Base-by-base conservation (phyloP, 1,140 invertebrate species). In the Hylaeus anthracinus region DNA sequence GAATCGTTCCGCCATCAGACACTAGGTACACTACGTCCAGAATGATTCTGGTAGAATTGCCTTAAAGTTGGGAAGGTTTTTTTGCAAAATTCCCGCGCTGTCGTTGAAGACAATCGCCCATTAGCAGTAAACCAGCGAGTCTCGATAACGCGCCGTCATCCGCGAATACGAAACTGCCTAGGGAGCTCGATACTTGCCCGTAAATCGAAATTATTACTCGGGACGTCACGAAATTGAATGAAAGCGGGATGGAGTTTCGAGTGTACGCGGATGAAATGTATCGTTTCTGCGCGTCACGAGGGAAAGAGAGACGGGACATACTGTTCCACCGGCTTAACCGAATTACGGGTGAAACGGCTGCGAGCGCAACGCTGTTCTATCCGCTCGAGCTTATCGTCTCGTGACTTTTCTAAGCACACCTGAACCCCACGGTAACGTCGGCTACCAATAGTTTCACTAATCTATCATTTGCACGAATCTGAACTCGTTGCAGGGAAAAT, bases 191-290 rank as follows among this genome's bases (percentile, higher is more conserved):
- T 84, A 84, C 63, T 84, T 77, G 69, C 53, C 14, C 77, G 45
- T 64, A 76, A 66, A 63, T 41, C 26, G 72, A 84, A 81, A 84
- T 84, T 84, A 81, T 84, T 72, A 81, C 66, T 63, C 14, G 51
- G 14, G 69, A 70, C 51, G 65, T 84, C 70, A 15, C 60, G 43
- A 37, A 79, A 85, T 85, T 85, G 82, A 84, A 84, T 70, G 72
- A 85, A 65, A 58, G 37, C 58, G 51, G 45, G 26, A n/a, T 63
- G 67, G 48, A 81, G 48, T 81, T 84, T 63, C 63, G 76, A 75
- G 67, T 5, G 51, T 79, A 78, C 66, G 69, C 48, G 76, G 60
- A 72, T 64, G 76, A 55, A 72, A 79, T 70, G 65, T 43, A 48
- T 70, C 15, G 26, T 56, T 8, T 75, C 56, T 37, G 9, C 69